A percentile compares a stretch with the other conserved stretches of the same genome.
Evolutionary conservation across 2,113 vertebrate genomes (phyloP).

Genomic region (Oceanodroma tethys): DNA sequence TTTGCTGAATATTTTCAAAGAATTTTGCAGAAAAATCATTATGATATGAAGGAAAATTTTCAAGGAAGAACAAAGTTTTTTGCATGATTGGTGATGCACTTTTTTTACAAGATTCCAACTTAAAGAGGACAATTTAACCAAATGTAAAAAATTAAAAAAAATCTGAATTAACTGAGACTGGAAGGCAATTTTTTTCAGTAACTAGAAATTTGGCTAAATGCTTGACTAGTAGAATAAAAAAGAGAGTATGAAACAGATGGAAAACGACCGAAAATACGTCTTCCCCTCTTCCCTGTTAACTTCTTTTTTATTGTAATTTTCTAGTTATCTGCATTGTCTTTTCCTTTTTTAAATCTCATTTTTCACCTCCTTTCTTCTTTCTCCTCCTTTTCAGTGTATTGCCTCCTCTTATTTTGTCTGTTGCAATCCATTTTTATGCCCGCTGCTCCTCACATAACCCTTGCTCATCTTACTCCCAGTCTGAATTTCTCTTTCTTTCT

Average conservation of each 20-base stretch:
- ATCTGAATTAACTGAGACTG: neutral
- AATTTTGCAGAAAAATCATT: neutral
- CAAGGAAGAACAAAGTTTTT: neutral
- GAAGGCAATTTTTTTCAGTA: neutral
- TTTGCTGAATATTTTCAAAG: neutral
- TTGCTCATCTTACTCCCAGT: neutral
- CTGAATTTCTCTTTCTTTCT: neutral
- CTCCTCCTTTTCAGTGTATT: neutral
- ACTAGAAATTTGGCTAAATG: neutral
- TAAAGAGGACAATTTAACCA: neutral
- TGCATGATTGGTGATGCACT: neutral
- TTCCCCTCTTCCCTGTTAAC: neutral
- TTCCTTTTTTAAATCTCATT: neutral
- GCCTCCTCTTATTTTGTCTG: neutral
- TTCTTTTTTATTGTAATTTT: neutral
- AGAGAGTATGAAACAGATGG: neutral
- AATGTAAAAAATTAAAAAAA: neutral
- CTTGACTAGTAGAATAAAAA: neutral
- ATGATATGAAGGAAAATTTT: neutral
- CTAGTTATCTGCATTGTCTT: neutral
- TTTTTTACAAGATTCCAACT: neutral
- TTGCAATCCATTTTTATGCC: neutral
- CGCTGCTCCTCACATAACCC: neutral
- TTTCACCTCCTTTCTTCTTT: neutral
- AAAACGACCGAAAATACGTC: neutral